Base-by-base conservation (phyloP, 2,888 invertebrate genomes). In the Diloba caeruleocephala region DNA sequence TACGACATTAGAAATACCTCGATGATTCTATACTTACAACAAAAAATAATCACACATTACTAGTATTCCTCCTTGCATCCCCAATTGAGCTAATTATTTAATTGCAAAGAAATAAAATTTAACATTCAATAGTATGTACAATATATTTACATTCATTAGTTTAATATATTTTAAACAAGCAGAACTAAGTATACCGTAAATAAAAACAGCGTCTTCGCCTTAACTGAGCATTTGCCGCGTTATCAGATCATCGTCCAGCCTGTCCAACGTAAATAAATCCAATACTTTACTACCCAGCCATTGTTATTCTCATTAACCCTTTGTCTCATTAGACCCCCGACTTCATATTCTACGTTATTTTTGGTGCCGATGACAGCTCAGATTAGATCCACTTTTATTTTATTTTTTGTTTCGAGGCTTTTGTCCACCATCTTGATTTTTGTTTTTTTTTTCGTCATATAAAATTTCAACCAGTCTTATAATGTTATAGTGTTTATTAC, bases 281-380 rank as follows among this genome's bases (percentile, higher is more conserved):
- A 84, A 88, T 88, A 91, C 84, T 92, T 92, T 92, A 92, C 82
- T 85, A 85, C 80, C 72, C 78, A 72, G 63, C 89, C 86, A 92
- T 93, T 93, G 92, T 92, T 90, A 84, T 86, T 74, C 89, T 92
- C 92, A 91, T 93, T 92, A 92, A 90, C 88, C 86, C 85, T 92
- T 92, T 92, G 92, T 92, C 90, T 92, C 92, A 93, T 93, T 93
- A 92, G 88, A 84, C 74, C 82, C 67, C 73, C 72, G 78, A 68
- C 84, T 89, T 89, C 89, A 90, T 88, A 90, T 90, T 86, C 86
- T 76, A 82, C 82, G 81, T 85, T 89, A 88, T 89, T 88, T 85
- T 82, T 73, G 74, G 71, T 56, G 78, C 77, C 82, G 91, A 92
- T 91, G 92, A 92, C 91, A 90, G 89, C 72, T 76, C 52, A 80